phyloP scores from a whole-genome alignment of 2,888 invertebrate species.

The Pyrocoelia pectoralis region DNA sequence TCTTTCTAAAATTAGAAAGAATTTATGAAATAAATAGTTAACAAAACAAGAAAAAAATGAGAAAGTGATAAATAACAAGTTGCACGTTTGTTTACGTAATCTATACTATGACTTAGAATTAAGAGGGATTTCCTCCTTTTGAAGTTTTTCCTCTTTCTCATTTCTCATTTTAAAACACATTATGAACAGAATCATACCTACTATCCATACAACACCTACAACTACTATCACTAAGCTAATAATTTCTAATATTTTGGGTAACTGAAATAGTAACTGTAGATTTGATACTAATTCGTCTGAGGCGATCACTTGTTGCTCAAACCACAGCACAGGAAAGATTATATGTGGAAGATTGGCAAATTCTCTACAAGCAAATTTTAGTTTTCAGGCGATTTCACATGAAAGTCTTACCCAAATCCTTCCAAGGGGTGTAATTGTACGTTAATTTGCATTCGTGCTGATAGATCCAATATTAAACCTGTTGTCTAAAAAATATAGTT shows the following conservation, averaged over 20 bases:
- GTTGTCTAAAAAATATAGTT: constrained; percentile 64
- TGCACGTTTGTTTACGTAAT: not conserved
- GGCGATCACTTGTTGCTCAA: constrained; percentile 71
- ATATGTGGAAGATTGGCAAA: constrained; percentile 71
- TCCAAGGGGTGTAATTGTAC: constrained; percentile 73
- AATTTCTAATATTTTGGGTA: constrained; percentile 58
- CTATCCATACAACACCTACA: constrained; percentile 44
- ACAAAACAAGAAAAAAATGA: constrained; percentile 7
- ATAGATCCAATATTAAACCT: constrained; percentile 79
- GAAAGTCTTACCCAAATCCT: constrained; percentile 64
- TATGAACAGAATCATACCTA: constrained; percentile 44
- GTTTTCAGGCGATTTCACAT: no score
- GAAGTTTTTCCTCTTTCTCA: constrained; percentile 10
- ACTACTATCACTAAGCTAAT: constrained; percentile 41
- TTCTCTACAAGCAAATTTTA: constrained; percentile 64
- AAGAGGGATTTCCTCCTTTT: constrained; percentile 30
- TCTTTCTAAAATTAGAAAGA: not conserved
- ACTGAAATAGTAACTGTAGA: constrained; percentile 62
- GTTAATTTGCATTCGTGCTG: constrained; percentile 83
- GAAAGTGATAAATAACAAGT: not conserved
- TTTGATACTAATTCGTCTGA: constrained; percentile 66
- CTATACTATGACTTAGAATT: constrained; percentile 26
- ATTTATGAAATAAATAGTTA: not conserved
- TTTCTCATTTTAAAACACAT: constrained; percentile 42
- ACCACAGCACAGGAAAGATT: constrained; percentile 80